These are phyloP conservation scores for Nasonia oneida DNA, from an alignment of 2,888 invertebrate genomes.

Conservation along the genomic window DNA sequence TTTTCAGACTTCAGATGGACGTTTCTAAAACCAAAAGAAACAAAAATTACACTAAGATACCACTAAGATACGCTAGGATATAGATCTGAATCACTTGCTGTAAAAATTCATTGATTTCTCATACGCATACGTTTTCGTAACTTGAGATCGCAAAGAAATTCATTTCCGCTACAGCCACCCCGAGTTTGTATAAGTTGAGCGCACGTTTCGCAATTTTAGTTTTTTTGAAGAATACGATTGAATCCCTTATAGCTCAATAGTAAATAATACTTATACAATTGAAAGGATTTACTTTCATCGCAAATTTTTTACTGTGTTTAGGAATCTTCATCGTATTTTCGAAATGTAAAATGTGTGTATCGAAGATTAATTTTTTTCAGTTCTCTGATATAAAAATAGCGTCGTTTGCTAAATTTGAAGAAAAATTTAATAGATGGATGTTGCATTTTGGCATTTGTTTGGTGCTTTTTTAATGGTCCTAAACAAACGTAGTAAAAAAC, in stretches of 20 bases:
- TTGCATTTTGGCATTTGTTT: neutral
- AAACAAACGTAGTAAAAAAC: neutral
- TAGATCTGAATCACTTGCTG: slow-evolving; percentile 11
- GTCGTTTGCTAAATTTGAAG: slow-evolving; percentile 34
- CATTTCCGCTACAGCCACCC: slow-evolving; percentile 3
- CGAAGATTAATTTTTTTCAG: slow-evolving; percentile 22
- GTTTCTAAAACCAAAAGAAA: slow-evolving; percentile 37
- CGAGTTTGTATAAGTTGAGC: slow-evolving; percentile 24
- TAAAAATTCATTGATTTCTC: slow-evolving; percentile 12
- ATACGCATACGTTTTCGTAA: neutral
- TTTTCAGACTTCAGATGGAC: slow-evolving; percentile 47
- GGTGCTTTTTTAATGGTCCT: neutral
- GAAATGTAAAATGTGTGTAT: neutral
- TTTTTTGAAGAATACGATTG: slow-evolving; percentile 23
- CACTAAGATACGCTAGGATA: neutral
- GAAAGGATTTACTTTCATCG: slow-evolving; percentile 16
- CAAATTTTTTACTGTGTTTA: neutral
- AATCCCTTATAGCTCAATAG: slow-evolving; percentile 6
- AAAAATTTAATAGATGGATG: neutral
- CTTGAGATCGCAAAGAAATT: slow-evolving; percentile 43
- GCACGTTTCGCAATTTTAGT: slow-evolving; percentile 28
- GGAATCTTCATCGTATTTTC: slow-evolving; percentile 3
- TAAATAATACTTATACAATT: neutral
- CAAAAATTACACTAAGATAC: neutral
- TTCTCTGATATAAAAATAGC: slow-evolving; percentile 46